phyloP scores from a whole-genome alignment of 2,113 vertebrate genomes.

The Callipepla squamata region DNA sequence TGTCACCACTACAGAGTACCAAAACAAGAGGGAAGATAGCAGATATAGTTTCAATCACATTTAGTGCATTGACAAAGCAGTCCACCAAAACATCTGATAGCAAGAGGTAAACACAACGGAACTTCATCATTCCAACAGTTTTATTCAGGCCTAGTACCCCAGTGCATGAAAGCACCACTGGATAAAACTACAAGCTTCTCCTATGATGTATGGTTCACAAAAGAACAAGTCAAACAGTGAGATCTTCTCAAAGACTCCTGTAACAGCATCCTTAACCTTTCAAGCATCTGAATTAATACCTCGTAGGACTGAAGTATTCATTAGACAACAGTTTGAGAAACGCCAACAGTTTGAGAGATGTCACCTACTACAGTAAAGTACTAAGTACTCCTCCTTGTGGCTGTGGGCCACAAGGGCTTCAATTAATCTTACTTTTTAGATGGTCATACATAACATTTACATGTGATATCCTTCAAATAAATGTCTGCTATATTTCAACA shows the following conservation, averaged over 20 bases:
- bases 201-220: neutral
- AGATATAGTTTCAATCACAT: neutral
- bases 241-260: neutral
- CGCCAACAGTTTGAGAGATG: neutral
- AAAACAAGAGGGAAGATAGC: neutral
- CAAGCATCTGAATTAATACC: conserved; percentile 13
- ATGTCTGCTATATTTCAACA: conserved; percentile 6
- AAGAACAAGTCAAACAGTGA: neutral
- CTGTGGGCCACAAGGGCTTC: neutral
- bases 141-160: neutral
- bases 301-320: neutral
- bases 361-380: neutral
- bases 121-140: neutral
- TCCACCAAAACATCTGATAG: neutral
- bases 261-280: neutral
- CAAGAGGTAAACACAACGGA: neutral
- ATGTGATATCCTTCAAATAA: neutral
- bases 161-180: neutral
- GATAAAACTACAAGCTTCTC: neutral
- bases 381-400: no score
- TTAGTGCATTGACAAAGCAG: neutral
- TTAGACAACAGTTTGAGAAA: neutral
- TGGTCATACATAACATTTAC: conserved; percentile 23
- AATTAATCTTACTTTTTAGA: conserved; percentile 19
- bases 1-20: neutral